These are phyloP conservation scores for Anagrus nilaparvatae DNA, from an alignment of 1,140 invertebrate genomes.

Conservation along the genomic window DNA sequence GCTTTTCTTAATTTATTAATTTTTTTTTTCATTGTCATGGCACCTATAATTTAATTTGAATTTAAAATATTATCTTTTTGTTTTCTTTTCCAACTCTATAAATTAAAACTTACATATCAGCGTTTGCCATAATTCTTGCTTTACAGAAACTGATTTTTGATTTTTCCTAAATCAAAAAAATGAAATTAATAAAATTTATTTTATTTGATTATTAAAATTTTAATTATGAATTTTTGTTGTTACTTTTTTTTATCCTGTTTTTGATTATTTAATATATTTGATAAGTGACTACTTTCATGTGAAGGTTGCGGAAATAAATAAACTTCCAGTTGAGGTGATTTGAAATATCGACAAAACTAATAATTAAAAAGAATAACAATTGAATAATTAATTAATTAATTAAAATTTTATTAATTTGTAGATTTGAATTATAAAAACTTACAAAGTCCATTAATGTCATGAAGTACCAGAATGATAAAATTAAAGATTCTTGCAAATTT, in stretches of 20 bases:
- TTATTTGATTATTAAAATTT: background rate
- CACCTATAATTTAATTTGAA: constrained; percentile 6
- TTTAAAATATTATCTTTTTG: background rate
- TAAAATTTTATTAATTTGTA: background rate
- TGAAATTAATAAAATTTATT: background rate
- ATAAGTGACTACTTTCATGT: constrained; percentile 7
- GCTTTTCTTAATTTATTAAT: constrained; percentile 8
- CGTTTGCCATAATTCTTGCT: constrained; percentile 13
- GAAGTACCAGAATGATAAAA: constrained; percentile 7
- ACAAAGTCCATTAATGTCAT: constrained; percentile 7
- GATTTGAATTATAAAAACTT: constrained; percentile 3
- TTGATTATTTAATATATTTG: constrained; percentile 3
- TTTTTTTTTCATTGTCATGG: constrained; percentile 13
- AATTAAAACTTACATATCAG: constrained; percentile 6
- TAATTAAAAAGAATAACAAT: constrained; percentile 1
- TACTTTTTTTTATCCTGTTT: constrained; percentile 3
- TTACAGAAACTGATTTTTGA: background rate
- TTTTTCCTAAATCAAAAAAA: constrained; percentile 2
- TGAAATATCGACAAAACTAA: constrained; percentile 5
- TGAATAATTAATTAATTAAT: background rate
- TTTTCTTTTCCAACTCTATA: background rate
- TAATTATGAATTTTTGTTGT: background rate
- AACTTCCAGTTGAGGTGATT: background rate
- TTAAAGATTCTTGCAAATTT: constrained; percentile 2
- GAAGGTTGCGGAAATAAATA: constrained; percentile 8